These are phyloP conservation scores for Vimba vimba DNA, from an alignment of 2,113 vertebrate species.

Conservation along the genomic window DNA sequence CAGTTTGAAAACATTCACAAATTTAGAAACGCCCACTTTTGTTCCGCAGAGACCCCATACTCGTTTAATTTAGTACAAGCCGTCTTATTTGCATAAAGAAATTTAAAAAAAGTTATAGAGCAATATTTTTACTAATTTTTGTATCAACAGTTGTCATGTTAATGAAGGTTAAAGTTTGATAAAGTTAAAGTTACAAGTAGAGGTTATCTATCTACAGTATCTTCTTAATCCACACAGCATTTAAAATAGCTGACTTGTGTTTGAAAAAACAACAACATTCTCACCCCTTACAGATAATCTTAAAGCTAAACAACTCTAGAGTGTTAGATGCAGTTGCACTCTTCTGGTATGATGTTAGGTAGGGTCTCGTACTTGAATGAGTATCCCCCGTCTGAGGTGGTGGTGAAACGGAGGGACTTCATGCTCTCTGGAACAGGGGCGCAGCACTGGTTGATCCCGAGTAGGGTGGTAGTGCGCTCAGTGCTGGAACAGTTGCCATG, in stretches of 20 bases:
- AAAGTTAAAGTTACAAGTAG: background rate
- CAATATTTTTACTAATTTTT: background rate
- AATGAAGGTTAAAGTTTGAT: background rate
- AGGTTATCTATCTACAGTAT: background rate
- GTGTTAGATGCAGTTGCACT: slow-evolving; percentile 86
- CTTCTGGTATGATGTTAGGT: slow-evolving; percentile 89
- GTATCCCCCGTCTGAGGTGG: slow-evolving; percentile 89
- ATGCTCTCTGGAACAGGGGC: slow-evolving; percentile 86
- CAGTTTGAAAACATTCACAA: too few relatives aligned
- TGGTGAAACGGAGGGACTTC: slow-evolving; percentile 86
- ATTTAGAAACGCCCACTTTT: too few relatives aligned
- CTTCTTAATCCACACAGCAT: background rate
- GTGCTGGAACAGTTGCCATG: slow-evolving; percentile 82
- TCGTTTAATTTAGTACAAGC: background rate
- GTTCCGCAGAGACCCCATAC: too few relatives aligned
- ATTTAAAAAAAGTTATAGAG: background rate
- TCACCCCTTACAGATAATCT: background rate
- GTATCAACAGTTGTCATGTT: background rate
- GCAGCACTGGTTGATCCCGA: slow-evolving; percentile 86
- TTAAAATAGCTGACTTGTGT: background rate
- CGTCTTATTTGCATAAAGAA: background rate
- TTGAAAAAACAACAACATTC: background rate
- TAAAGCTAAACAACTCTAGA: background rate
- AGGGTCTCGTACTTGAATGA: slow-evolving; percentile 90
- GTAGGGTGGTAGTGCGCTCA: slow-evolving; percentile 66